Evolutionary conservation across 2,113 vertebrate genomes (phyloP), one percentile per base, ranked within the genome.

Genomic region (Hydrochoerus hydrochaeris): DNA sequence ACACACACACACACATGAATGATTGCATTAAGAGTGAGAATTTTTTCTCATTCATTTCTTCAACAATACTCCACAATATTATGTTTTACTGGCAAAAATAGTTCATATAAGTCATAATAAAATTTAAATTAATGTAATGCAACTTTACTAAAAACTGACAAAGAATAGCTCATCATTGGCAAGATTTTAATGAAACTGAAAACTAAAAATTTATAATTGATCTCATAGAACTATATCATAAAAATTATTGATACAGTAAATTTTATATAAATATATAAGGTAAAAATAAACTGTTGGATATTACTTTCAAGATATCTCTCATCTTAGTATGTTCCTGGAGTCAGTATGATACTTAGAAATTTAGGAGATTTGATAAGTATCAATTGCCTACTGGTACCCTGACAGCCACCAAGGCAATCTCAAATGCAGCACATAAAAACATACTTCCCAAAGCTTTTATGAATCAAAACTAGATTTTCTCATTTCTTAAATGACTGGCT

Each of bases 381-480:
- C 44, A 82, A 4, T 58, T 95, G 77, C 4, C 22, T 12, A 2
- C 16, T 35, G 12, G 17, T 81, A 49, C n/a, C 26, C 30, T 57
- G 19, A 12, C 12, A 93, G 20, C 2, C 71, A 75, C 65, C 63
- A 80, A 90, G 62, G 22, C 5, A 80, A 19, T 57, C 13, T 73
- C 10, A 89, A 83, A 20, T 57, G 60, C 49, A 57, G 38, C 46
- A 77, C 14, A 69, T 0, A 82, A 16, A 26, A 89, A 8, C 6
- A 57, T 88, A 81, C 58, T 93, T 26, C 62, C 11, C 13, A 69
- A 82, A 20, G 9, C 6, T 85, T 88, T 96, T 49, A 85, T 67
- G 60, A 75, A 94, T 89, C 35, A 65, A 94, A 90, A 88, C 20
- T 14, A 69, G 17, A 69, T 85, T 77, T 93, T 88, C 41, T 82